Evolutionary conservation across 2,113 vertebrate species (phyloP).

Genomic region (Diadophis punctatus): DNA sequence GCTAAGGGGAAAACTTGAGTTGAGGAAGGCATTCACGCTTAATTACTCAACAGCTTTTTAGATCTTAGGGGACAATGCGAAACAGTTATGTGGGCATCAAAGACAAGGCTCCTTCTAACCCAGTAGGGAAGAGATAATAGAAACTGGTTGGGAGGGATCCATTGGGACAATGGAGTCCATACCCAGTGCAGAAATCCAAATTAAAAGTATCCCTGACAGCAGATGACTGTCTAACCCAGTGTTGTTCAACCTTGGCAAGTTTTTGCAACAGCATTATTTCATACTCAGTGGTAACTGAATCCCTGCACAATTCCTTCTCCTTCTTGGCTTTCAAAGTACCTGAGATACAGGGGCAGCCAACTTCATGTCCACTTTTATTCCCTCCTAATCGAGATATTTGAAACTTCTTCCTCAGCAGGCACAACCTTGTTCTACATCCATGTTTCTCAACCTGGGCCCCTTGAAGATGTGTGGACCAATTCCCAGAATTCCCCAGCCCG

Average conservation of each 20-base stretch:
- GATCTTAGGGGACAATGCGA: background rate
- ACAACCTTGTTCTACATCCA: background rate
- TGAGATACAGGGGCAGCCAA: background rate
- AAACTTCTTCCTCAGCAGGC: background rate
- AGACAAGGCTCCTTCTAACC: background rate
- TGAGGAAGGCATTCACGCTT: background rate
- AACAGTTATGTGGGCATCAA: background rate
- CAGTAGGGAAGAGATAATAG: background rate
- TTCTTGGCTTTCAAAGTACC: background rate
- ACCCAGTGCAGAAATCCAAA: background rate
- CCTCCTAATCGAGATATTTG: background rate
- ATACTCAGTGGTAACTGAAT: rapidly evolving
- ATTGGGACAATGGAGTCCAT: background rate
- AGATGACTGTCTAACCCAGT: background rate
- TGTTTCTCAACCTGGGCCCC: no score
- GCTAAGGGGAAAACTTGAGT: background rate
- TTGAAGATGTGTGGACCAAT: background rate
- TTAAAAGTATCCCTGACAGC: background rate
- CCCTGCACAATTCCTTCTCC: rapidly evolving
- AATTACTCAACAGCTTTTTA: background rate
- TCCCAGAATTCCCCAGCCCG: background rate
- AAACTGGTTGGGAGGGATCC: background rate
- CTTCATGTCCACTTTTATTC: background rate
- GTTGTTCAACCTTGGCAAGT: background rate
- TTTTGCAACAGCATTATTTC: background rate